A percentile compares a stretch with the other conserved stretches of the same genome.
Conservation (phyloP, 2,797 vertebrate genomes). For the Phataginus tetradactyla region DNA sequence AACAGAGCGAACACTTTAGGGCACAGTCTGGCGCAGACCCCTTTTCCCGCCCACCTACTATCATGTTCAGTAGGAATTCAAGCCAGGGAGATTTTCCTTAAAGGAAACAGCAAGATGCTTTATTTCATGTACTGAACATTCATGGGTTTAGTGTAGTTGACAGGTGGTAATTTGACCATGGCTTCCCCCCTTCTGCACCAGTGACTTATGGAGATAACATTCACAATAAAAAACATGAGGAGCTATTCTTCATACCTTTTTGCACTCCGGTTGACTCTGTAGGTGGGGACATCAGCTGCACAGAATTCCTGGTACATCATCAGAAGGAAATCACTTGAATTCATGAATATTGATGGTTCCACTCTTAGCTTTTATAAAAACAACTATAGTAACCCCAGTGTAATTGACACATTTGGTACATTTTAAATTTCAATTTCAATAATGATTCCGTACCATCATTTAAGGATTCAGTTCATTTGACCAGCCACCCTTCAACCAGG, state of each 20-base stretch:
- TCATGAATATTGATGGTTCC: constrained; percentile 56
- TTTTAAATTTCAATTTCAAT: constrained; percentile 40
- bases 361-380: constrained; percentile 15
- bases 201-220: constrained; percentile 68
- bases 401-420: constrained; percentile 18
- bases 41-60: neutral
- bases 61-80: neutral
- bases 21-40: rapidly evolving
- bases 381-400: constrained; percentile 1
- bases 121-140: constrained; percentile 12
- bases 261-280: constrained; percentile 64
- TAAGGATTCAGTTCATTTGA: neutral
- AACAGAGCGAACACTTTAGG: too few relatives aligned
- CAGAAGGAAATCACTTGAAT: constrained; percentile 64
- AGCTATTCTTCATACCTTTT: constrained; percentile 55
- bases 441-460: neutral
- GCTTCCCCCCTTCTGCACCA: constrained; percentile 53
- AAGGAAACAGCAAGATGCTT: constrained; percentile 29
- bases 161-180: constrained; percentile 16
- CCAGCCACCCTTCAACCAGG: rapidly evolving
- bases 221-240: constrained; percentile 74
- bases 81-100: neutral
- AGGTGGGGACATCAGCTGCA: constrained; percentile 62
- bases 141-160: neutral
- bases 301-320: constrained; percentile 42